These are phyloP conservation scores for Drosophila aldrichi DNA, from an alignment of 2,888 invertebrate species.

Conservation along the genomic window DNA sequence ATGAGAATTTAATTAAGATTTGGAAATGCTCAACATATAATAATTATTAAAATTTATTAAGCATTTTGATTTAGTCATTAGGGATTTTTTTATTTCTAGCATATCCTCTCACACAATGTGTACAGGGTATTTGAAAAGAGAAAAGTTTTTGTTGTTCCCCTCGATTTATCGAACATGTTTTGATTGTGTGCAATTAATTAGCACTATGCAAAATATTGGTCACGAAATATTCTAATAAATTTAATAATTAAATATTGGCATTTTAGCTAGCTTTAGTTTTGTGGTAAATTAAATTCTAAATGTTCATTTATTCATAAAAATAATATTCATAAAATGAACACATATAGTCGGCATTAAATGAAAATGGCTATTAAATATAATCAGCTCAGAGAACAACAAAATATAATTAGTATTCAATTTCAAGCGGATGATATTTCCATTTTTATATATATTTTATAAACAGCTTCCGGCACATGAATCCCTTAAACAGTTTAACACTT, in stretches of 20 bases:
- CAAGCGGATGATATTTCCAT: neutral
- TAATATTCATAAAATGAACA: neutral
- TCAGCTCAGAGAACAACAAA: neutral
- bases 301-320: neutral
- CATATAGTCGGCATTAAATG: neutral
- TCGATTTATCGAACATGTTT: neutral
- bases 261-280: neutral
- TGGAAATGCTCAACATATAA: no score
- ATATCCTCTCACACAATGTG: no score
- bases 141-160: neutral
- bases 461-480: neutral
- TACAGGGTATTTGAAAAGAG: conserved; percentile 5
- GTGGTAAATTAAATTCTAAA: neutral
- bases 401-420: neutral
- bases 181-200: conserved; percentile 7
- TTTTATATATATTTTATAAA: neutral
- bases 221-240: conserved; percentile 2
- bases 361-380: neutral
- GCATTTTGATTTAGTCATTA: no score
- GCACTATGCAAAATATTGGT: neutral
- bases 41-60: no score
- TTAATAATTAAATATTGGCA: neutral
- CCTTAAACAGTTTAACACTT: conserved; percentile 3
- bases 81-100: no score
- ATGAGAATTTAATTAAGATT: no score